Evolutionary conservation across 2,888 invertebrate species (phyloP).

Genomic region (Nymphalis urticae): DNA sequence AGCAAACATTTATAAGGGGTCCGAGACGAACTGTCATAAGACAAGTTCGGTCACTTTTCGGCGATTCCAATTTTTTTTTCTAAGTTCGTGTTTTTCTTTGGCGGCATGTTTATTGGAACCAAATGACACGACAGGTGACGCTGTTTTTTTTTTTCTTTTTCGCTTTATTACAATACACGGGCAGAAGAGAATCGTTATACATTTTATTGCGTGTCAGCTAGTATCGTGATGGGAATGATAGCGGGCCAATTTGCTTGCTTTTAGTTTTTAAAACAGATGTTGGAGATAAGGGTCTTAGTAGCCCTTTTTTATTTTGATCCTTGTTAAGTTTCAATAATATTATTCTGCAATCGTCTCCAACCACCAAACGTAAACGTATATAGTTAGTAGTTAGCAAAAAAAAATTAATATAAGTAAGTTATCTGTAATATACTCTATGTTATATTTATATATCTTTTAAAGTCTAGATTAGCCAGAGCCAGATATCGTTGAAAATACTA

Average conservation of each 20-base stretch:
- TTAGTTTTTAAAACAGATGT: conserved; percentile 65
- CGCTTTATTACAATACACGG: conserved; percentile 46
- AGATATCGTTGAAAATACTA: too few relatives aligned
- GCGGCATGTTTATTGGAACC: conserved; percentile 77
- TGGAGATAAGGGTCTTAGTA: conserved; percentile 58
- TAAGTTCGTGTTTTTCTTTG: conserved; percentile 73
- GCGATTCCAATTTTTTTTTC: conserved; percentile 63
- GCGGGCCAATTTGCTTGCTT: conserved; percentile 69
- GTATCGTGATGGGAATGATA: conserved; percentile 58
- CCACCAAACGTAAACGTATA: neutral
- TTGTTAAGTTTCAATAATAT: conserved; percentile 13
- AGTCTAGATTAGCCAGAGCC: too few relatives aligned
- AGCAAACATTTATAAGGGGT: conserved; percentile 12
- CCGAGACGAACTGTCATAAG: conserved; percentile 59
- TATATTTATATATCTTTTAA: too few relatives aligned
- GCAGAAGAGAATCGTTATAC: conserved; percentile 72
- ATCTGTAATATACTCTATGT: too few relatives aligned
- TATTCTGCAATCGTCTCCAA: neutral
- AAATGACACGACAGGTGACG: conserved; percentile 82
- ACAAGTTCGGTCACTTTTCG: conserved; percentile 71
- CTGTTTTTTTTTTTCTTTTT: conserved; percentile 55
- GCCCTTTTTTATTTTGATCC: conserved; percentile 31
- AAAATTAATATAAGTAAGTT: too few relatives aligned
- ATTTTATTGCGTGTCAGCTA: conserved; percentile 75
- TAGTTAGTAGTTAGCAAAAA: too few relatives aligned